Evolutionary conservation across 1,140 invertebrate species (phyloP).

Genomic region (Chlorops oryzae): DNA sequence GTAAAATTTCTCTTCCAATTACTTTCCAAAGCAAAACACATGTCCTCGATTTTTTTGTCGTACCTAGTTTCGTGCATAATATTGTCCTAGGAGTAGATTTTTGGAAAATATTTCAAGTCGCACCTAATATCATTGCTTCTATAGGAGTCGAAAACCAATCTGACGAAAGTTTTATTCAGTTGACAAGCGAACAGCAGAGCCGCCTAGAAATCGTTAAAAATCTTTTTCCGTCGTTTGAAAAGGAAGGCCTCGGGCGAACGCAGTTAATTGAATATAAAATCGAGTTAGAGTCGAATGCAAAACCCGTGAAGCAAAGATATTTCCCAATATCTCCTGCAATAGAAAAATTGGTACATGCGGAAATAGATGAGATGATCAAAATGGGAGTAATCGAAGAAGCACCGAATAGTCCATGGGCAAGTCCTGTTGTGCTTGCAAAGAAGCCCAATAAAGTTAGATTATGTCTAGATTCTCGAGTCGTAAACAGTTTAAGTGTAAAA

Average conservation of each 20-base stretch:
- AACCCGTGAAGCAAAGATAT: constrained; percentile 9
- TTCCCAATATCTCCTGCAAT: constrained; percentile 9
- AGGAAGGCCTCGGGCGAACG: constrained; percentile 5
- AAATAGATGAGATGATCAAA: constrained; percentile 4
- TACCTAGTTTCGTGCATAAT: neutral
- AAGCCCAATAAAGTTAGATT: constrained; percentile 1
- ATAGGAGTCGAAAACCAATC: neutral
- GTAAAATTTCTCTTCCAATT: no score
- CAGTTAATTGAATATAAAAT: constrained; percentile 6
- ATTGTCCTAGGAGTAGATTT: constrained; percentile 2
- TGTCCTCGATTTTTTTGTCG: neutral
- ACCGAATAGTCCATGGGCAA: constrained; percentile 1
- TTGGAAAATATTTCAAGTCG: neutral
- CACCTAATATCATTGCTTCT: no score
- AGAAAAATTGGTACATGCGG: constrained; percentile 6
- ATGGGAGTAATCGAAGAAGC: constrained; percentile 6
- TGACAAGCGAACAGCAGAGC: neutral
- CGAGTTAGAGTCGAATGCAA: neutral
- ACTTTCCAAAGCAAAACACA: neutral
- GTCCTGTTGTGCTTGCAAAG: neutral
- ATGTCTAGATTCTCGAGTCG: constrained; percentile 3
- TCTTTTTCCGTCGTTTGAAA: neutral
- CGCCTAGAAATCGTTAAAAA: neutral
- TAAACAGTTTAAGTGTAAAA: constrained; percentile 4
- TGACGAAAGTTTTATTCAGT: no score